These are phyloP conservation scores for Myathropa florea DNA, from an alignment of 2,888 invertebrate species.

Conservation along the genomic window DNA sequence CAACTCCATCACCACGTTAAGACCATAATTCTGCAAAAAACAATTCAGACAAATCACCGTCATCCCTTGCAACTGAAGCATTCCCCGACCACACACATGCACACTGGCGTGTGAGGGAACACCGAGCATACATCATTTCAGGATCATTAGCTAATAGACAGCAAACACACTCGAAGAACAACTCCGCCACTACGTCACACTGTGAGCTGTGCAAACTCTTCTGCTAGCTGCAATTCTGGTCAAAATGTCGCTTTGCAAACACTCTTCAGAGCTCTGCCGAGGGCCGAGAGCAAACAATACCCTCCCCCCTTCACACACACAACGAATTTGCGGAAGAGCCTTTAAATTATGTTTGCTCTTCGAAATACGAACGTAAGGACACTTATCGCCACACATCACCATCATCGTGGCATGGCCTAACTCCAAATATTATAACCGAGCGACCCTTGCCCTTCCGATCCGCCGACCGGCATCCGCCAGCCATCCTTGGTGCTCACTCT, in stretches of 20 bases:
- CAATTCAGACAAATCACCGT: not conserved
- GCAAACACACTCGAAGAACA: conserved; percentile 58
- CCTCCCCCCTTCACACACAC: not conserved
- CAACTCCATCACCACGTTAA: not conserved
- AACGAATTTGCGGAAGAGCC: conserved; percentile 13
- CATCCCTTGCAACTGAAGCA: not conserved
- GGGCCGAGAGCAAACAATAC: conserved; percentile 50
- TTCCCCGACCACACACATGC: not conserved
- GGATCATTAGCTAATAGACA: conserved; percentile 71
- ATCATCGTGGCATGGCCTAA: conserved; percentile 7
- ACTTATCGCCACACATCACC: conserved; percentile 52
- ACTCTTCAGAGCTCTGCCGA: conserved; percentile 42
- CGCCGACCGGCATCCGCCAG: too few species aligned
- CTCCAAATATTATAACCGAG: conserved; percentile 22
- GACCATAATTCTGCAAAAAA: not conserved
- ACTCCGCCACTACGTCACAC: conserved; percentile 49
- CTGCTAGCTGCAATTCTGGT: conserved; percentile 43
- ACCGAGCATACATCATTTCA: conserved; percentile 58
- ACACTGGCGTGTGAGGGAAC: not conserved
- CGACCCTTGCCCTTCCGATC: not conserved
- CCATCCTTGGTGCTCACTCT: too few species aligned
- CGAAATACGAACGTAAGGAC: conserved; percentile 52
- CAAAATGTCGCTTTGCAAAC: conserved; percentile 62
- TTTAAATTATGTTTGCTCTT: conserved; percentile 63
- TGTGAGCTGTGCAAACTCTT: conserved; percentile 45